These are phyloP conservation scores for Chlorops oryzae DNA, from an alignment of 1,140 invertebrate species.

Conservation along the genomic window DNA sequence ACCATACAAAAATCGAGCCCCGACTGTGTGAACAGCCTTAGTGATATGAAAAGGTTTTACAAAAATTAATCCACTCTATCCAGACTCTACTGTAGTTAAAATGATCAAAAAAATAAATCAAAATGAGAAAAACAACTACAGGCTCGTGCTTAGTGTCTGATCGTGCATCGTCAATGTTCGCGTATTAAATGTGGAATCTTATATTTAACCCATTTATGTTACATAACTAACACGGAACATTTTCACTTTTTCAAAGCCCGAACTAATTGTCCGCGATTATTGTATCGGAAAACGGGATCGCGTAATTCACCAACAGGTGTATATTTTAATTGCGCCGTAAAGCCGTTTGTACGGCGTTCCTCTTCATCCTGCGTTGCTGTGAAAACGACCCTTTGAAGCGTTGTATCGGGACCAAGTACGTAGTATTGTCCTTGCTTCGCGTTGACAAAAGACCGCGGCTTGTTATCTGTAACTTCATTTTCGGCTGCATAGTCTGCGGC, in stretches of 20 bases:
- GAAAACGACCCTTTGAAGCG: conserved; percentile 34
- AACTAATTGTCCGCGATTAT: conserved; percentile 35
- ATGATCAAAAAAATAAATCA: no score
- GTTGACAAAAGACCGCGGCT: not conserved
- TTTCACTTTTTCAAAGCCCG: conserved; percentile 26
- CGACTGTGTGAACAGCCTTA: no score
- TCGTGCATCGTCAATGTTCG: no score
- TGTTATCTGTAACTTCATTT: conserved; percentile 6
- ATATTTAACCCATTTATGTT: no score
- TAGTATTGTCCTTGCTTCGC: conserved; percentile 34
- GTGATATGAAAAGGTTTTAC: no score
- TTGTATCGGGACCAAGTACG: conserved; percentile 32
- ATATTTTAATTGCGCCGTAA: conserved; percentile 38
- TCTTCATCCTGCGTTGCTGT: conserved; percentile 25
- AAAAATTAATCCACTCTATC: no score
- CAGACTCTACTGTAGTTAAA: no score
- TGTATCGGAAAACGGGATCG: conserved; percentile 41
- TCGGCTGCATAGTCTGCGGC: conserved; percentile 3
- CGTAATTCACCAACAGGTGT: conserved; percentile 34
- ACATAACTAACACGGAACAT: no score
- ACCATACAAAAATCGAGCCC: no score
- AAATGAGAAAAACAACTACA: no score
- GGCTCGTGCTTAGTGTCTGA: no score
- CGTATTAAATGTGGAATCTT: no score
- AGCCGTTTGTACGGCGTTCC: conserved; percentile 21